These are phyloP conservation scores for Cairina moschata DNA, from an alignment of 2,113 vertebrate species.

Conservation along the genomic window DNA sequence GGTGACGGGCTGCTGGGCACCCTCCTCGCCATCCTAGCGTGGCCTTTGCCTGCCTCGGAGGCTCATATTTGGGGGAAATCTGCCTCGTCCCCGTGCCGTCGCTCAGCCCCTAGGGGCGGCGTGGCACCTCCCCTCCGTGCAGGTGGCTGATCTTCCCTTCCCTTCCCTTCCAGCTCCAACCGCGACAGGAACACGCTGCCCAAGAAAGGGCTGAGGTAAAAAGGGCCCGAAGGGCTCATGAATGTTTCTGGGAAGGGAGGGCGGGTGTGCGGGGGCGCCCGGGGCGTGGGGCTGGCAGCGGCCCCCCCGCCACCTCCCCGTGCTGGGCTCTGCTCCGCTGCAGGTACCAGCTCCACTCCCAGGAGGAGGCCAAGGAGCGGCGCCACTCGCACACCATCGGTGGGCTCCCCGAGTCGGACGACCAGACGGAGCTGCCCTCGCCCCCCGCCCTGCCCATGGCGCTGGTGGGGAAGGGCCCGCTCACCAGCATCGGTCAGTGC, in stretches of 20 bases:
- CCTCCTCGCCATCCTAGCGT: background rate
- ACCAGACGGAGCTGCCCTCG: conserved; percentile 84
- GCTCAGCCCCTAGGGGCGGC: background rate
- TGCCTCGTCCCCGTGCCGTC: background rate
- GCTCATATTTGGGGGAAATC: background rate
- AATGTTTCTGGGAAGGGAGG: background rate
- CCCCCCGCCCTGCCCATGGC: conserved; percentile 85
- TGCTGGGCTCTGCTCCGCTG: background rate
- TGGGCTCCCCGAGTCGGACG: conserved; percentile 80
- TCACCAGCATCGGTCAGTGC: conserved; percentile 85
- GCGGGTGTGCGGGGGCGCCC: background rate
- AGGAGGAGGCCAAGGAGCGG: conserved; percentile 90
- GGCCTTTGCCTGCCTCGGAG: background rate
- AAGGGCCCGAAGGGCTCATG: background rate
- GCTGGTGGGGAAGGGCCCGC: conserved; percentile 83
- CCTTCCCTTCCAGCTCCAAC: conserved; percentile 82
- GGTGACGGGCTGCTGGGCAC: background rate
- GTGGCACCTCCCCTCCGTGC: background rate
- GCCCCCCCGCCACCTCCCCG: background rate
- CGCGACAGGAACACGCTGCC: conserved; percentile 93
- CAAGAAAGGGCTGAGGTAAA: conserved; percentile 95
- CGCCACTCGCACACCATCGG: conserved; percentile 87
- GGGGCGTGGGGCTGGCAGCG: accelerated
- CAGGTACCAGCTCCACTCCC: conserved; percentile 88
- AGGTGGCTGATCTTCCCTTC: conserved; percentile 58